These are phyloP conservation scores for Coptotermes formosanus DNA, from an alignment of 1,140 invertebrate genomes.

Conservation along the genomic window DNA sequence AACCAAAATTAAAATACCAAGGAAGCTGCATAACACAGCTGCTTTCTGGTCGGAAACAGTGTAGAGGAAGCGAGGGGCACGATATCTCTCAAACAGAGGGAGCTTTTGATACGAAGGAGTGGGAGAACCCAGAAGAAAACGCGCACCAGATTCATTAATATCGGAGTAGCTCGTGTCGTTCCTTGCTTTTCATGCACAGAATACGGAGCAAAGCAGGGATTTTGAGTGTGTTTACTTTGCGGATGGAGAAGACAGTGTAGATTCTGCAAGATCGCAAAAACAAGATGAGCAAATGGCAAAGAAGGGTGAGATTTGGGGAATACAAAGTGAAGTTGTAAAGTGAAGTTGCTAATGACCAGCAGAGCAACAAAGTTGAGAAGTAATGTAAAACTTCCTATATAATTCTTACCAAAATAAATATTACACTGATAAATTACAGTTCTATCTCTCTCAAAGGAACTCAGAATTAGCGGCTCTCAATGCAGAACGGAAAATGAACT, in stretches of 20 bases:
- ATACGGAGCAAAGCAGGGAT: background rate
- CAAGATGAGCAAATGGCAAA: background rate
- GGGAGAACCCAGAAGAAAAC: background rate
- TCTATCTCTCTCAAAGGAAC: background rate
- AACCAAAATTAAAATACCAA: background rate
- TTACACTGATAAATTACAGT: background rate
- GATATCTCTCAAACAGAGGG: background rate
- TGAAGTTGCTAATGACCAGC: background rate
- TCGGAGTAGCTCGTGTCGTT: background rate
- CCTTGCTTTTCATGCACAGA: conserved; percentile 13
- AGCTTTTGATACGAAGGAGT: background rate
- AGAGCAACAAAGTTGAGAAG: background rate
- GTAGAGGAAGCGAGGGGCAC: background rate
- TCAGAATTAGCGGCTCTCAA: too few relatives aligned
- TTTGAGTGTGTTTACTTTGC: background rate
- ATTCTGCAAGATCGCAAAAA: background rate
- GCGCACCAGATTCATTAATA: conserved; percentile 12
- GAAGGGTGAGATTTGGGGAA: background rate
- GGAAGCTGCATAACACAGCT: background rate
- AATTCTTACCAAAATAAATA: background rate
- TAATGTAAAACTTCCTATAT: background rate
- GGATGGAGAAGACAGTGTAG: background rate
- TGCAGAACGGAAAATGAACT: too few relatives aligned
- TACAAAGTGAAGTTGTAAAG: background rate
- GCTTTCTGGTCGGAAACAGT: background rate